These are phyloP conservation scores for Parasteatoda tepidariorum DNA, from an alignment of 1,140 invertebrate species.

Conservation along the genomic window DNA sequence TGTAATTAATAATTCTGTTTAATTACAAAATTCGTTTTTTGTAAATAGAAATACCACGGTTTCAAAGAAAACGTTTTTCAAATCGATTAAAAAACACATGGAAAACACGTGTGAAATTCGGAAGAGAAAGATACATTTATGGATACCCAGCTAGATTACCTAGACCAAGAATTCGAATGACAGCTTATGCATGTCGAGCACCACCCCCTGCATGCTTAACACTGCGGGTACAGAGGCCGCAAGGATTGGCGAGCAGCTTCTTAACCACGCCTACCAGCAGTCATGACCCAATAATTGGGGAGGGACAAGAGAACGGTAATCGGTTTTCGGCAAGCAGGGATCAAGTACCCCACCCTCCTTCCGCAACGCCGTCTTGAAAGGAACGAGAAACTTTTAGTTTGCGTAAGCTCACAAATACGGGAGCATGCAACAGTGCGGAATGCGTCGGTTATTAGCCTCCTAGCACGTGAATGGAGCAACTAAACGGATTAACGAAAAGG, in stretches of 20 bases:
- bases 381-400: slow-evolving; percentile 34
- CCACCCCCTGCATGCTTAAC: slow-evolving; percentile 38
- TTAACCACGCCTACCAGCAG: slow-evolving; percentile 35
- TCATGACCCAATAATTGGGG: slow-evolving; percentile 55
- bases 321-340: background rate
- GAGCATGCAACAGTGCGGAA: slow-evolving; percentile 32
- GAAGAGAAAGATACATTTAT: too few relatives aligned
- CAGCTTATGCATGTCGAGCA: slow-evolving; percentile 13
- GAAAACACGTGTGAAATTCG: too few relatives aligned
- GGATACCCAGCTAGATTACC: too few relatives aligned
- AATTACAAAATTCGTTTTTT: too few relatives aligned
- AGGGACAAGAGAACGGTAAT: slow-evolving; percentile 23
- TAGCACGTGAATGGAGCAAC: slow-evolving; percentile 44
- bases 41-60: too few relatives aligned
- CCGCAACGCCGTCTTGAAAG: background rate
- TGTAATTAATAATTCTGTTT: too few relatives aligned
- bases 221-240: background rate
- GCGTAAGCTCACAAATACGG: slow-evolving; percentile 10
- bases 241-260: slow-evolving; percentile 35
- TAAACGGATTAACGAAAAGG: slow-evolving; percentile 33
- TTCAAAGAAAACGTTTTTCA: too few relatives aligned
- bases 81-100: too few relatives aligned
- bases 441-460: background rate
- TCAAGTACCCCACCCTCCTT: background rate
- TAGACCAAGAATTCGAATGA: slow-evolving; percentile 34